Base-by-base conservation (phyloP, 2,888 invertebrate genomes). In the Eupsilia transversa region DNA sequence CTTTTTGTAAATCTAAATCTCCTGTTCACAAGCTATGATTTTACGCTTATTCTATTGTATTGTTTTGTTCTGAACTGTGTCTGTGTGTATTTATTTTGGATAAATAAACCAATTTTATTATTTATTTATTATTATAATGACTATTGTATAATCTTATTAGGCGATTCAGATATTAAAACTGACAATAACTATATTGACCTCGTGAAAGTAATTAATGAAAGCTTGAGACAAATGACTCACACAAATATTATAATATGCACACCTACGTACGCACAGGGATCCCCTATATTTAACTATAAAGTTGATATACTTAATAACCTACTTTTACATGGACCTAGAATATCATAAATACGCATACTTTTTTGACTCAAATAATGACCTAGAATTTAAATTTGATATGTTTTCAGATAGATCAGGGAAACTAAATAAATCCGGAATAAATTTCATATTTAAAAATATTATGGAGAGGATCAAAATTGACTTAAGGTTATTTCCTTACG, bases 291-390 rank as follows among this genome's bases (percentile, higher is more conserved):
- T 41, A 74, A 74, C 30, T 70, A 59, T 49, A 64, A 59, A 57
- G 49, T 74, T 52, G 74, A 74, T 43, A 59, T 70, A n/a, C 66
- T 74, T 70, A 74, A 74, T 41, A 74, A 74, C 20, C 35, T 74
- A 33, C 56, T n/a, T 74, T 23, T 66, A 27, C 54, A 41, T 71
- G 59, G 27, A 76, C 43, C 52, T 46, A 14, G 33, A 67, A 71
- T 27, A 76, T 49, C 27, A 71, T 63, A 67, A 67, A 12, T 76
- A 76, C 35, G 76, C 72, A 49, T 72, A 76, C 49, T 54, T 59
- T 57, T 76, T 61, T 72, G 72, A 76, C 46, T 46, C 65, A 12
- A 76, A 76, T 54, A 12, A 43, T 54, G 61, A n/a, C 60, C 38
- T 41, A 3, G 35, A 35, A 59, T 59, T 35, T 52, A n/a, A 49